Base-by-base conservation (phyloP, 2,113 vertebrate genomes). In the Rana temporaria region DNA sequence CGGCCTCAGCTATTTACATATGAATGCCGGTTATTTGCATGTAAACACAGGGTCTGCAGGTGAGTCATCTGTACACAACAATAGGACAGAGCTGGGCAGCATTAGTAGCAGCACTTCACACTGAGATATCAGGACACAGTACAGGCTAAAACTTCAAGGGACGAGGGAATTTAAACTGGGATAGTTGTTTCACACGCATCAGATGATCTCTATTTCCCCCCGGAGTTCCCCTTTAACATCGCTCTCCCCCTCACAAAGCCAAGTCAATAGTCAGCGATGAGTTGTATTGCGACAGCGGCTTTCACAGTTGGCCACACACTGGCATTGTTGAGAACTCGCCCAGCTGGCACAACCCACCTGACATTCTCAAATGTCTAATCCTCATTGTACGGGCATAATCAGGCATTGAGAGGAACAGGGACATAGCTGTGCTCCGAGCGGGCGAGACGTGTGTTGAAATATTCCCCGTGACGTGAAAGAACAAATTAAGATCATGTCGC, bases 361-460 rank as follows among this genome's bases (percentile, higher is more conserved):
- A 70, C 78, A 56, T 79, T 79, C 78, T 79, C 78, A 55, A 38
- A 38, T 79, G 66, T 79, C 78, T 79, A 79, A 79, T 79, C 78
- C 78, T 69, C 20, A 79, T 79, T 79, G 78, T 79, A 60, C 60
- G 59, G 65, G 48, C 20, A 60, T 79, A 79, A 79, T 79, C 65
- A 19, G 53, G 52, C 55, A 69, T 57, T 69, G 53, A 69, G n/a
- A 69, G 48, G 65, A 79, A 53, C 42, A 59, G 66, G 78, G 66
- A 56, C 78, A 69, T 69, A 60, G 65, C 65, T 38, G 59, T 69
- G 77, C 30, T 5, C 14, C 22, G 52, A 38, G 26, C 30, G 19
- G 53, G 18, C 15, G 8, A 60, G 20, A 59, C 53, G 78, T 57
- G 64, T 22, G 30, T 22, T 56, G 5, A 6, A 2, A 71, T 1